Percentiles rank a stretch among this genome's conserved stretches.
phyloP scores from a whole-genome alignment of 2,113 vertebrate genomes.

The Capreolus pygargus region DNA sequence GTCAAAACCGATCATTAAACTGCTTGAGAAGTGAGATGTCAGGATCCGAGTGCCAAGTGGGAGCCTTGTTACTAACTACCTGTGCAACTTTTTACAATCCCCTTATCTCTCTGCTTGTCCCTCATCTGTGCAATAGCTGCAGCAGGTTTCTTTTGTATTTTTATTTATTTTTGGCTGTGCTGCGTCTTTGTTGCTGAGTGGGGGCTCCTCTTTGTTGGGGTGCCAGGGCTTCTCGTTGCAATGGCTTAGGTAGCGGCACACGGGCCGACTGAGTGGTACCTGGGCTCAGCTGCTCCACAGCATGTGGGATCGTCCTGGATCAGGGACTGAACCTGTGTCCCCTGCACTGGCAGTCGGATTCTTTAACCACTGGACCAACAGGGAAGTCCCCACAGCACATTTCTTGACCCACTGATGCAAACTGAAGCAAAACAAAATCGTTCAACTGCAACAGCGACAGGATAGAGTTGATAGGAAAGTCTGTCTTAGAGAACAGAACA shows the following conservation, averaged over 20 bases:
- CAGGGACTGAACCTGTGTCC: not conserved
- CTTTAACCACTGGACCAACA: not conserved
- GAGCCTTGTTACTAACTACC: not conserved
- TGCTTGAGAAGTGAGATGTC: not conserved
- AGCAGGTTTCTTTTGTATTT: not conserved
- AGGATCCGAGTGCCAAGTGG: not conserved
- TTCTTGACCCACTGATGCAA: not conserved
- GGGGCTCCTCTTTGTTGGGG: not conserved
- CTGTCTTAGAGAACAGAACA: not conserved
- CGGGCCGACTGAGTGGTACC: not conserved
- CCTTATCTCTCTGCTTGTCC: not conserved
- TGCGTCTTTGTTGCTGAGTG: not conserved
- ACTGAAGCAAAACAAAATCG: not conserved
- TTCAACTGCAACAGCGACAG: not conserved
- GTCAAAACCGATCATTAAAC: not conserved
- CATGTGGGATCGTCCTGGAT: not conserved
- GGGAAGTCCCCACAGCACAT: not conserved
- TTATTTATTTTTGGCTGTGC: not conserved
- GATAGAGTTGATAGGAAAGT: not conserved
- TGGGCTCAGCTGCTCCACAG: fast-evolving
- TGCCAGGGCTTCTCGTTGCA: not conserved
- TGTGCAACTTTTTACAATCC: not conserved
- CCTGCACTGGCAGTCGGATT: not conserved
- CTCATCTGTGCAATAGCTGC: not conserved
- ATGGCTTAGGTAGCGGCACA: not conserved